Evolutionary conservation across 2,797 vertebrate genomes (phyloP).

Genomic region (Falco naumanni): DNA sequence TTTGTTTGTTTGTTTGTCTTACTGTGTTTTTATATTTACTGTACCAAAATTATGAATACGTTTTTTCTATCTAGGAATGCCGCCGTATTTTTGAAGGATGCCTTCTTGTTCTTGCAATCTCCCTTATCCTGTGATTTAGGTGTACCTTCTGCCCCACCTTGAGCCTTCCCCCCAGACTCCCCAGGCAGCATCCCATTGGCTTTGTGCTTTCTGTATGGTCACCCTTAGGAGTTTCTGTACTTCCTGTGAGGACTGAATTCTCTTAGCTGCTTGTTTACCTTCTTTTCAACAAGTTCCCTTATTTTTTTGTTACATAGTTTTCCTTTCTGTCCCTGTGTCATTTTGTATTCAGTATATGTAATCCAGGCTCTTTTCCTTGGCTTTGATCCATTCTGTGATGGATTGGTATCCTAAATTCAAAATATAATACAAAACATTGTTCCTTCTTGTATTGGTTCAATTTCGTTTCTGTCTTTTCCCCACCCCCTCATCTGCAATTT

Average conservation of each 20-base stretch:
- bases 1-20: not conserved
- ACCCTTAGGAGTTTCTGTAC: not conserved
- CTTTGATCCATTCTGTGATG: not conserved
- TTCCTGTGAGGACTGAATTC: not conserved
- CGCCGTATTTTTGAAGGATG: not conserved
- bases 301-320: not conserved
- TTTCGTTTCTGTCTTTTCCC: not conserved
- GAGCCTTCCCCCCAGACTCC: not conserved
- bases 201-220: not conserved
- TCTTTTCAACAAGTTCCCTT: not conserved
- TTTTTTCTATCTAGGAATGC: not conserved
- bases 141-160: not conserved
- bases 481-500: not conserved
- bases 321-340: not conserved
- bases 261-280: not conserved
- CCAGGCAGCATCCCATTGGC: not conserved
- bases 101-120: not conserved
- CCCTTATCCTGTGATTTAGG: not conserved
- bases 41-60: not conserved
- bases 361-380: not conserved
- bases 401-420: not conserved
- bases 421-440: not conserved
- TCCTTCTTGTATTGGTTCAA: not conserved
- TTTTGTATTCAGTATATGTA: not conserved
- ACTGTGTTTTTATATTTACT: not conserved